Percentiles rank a stretch among this genome's conserved stretches.
Conservation (phyloP, 2,113 vertebrate species). For the Urocynchramus pylzowi region DNA sequence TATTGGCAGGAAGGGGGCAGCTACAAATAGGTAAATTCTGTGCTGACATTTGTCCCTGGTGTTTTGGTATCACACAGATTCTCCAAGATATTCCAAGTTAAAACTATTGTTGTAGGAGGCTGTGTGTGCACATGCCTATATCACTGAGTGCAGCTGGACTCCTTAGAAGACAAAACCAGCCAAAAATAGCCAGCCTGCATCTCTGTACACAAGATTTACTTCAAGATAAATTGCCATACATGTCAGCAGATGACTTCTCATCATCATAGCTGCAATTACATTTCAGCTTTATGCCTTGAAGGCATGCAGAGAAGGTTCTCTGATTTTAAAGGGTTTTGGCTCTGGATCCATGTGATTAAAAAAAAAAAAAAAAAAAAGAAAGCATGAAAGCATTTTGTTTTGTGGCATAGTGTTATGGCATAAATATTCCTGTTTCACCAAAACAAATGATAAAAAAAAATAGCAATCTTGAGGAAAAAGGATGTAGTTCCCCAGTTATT, state of each 20-base stretch:
- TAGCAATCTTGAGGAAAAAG: neutral
- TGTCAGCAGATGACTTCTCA: neutral
- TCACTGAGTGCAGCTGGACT: neutral
- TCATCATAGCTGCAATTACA: neutral
- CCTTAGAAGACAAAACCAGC: neutral
- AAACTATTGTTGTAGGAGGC: neutral
- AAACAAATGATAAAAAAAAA: neutral
- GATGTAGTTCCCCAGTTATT: neutral
- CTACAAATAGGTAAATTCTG: neutral
- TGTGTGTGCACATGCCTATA: neutral
- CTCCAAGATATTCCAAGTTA: neutral
- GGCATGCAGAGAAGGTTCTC: neutral
- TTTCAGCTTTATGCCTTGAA: neutral
- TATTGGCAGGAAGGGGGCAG: neutral
- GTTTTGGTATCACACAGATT: neutral
- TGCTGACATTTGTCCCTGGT: neutral
- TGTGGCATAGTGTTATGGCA: neutral
- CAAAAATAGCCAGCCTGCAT: neutral
- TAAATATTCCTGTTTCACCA: neutral
- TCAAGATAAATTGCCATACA: neutral
- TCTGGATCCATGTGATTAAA: neutral
- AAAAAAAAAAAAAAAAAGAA: neutral
- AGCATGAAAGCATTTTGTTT: neutral
- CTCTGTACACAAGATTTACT: neutral
- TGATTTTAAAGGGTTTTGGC: neutral